Evolutionary conservation across 1,140 invertebrate species (phyloP).

Genomic region (Carcinoscorpius rotundicauda): DNA sequence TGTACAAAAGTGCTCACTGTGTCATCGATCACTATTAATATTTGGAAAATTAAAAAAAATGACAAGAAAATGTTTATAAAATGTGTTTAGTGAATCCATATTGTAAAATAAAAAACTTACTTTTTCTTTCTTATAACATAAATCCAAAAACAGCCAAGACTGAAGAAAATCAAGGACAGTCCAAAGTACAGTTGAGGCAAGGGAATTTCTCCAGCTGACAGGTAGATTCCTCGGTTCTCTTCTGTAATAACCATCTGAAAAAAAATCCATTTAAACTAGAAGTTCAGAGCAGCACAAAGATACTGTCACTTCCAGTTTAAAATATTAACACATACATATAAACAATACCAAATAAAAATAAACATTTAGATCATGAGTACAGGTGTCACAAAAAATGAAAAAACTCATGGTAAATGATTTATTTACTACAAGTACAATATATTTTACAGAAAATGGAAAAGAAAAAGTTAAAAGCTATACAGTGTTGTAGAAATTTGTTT

Average conservation of each 20-base stretch:
- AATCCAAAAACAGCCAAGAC: constrained; percentile 83
- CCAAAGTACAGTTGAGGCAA: constrained; percentile 82
- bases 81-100: constrained; percentile 1
- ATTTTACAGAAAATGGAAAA: too few relatives aligned
- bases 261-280: constrained; percentile 2
- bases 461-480: too few relatives aligned
- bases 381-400: too few relatives aligned
- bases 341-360: too few relatives aligned
- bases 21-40: not conserved
- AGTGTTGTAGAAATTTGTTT: too few relatives aligned
- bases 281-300: too few relatives aligned
- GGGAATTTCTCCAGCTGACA: constrained; percentile 98
- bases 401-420: too few relatives aligned
- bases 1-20: too few relatives aligned
- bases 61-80: constrained; percentile 7
- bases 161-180: constrained; percentile 79
- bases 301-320: too few relatives aligned
- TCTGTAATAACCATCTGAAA: constrained; percentile 68
- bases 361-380: too few relatives aligned
- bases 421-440: too few relatives aligned
- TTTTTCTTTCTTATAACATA: constrained; percentile 73
- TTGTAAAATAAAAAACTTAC: constrained; percentile 36
- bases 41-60: constrained; percentile 1
- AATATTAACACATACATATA: too few relatives aligned
- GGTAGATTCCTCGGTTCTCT: constrained; percentile 54